Percentiles rank a stretch among this genome's conserved stretches.
These are phyloP conservation scores for Lethrus apterus DNA, from an alignment of 1,140 invertebrate species.

Conservation along the genomic window DNA sequence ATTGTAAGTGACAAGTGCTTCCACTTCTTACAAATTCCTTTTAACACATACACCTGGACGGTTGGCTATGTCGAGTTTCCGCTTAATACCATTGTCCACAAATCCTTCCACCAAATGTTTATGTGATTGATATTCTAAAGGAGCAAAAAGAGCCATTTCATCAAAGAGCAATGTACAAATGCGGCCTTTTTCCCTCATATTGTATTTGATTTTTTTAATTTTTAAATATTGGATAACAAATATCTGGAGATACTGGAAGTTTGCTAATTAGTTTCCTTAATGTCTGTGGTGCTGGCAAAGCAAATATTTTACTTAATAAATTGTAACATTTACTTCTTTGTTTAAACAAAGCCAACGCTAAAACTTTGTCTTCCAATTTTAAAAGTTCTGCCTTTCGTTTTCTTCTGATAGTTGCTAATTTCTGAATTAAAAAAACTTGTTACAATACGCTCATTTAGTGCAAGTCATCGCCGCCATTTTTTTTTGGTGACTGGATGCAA, in stretches of 20 bases:
- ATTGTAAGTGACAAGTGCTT: background rate
- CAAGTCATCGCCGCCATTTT: no score
- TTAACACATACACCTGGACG: background rate
- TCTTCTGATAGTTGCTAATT: no score
- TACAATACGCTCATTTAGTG: no score
- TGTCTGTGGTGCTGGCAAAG: slow-evolving; percentile 20
- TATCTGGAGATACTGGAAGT: background rate
- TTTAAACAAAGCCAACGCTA: slow-evolving; percentile 21
- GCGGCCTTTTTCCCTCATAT: background rate
- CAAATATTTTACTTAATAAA: slow-evolving; percentile 21
- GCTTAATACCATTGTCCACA: background rate
- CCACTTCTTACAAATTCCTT: slow-evolving; percentile 1
- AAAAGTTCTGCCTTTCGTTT: no score
- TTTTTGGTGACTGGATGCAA: no score
- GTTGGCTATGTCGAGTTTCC: background rate
- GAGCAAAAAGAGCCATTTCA: background rate
- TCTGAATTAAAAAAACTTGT: no score
- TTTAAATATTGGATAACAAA: no score
- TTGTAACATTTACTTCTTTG: slow-evolving; percentile 27
- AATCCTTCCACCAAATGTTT: background rate
- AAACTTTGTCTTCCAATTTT: slow-evolving; percentile 24
- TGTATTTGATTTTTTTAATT: no score
- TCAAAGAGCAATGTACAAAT: background rate
- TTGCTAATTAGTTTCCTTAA: slow-evolving; percentile 16
- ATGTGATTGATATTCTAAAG: background rate